phyloP scores from a whole-genome alignment of 2,888 invertebrate species.

The Copidosoma aretas region DNA sequence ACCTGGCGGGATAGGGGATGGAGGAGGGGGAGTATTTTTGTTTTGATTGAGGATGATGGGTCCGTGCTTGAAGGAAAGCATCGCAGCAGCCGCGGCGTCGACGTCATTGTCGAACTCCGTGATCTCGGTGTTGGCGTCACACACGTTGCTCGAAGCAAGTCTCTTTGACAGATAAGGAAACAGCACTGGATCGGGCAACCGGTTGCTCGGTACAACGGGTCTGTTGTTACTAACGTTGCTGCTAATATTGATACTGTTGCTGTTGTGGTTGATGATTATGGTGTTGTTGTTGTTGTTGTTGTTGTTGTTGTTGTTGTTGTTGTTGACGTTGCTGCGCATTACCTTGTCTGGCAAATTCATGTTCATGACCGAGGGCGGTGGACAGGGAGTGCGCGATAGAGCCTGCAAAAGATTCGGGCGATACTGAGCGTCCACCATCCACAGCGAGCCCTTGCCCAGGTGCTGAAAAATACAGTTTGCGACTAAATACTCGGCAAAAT shows the following conservation, averaged over 20 bases:
- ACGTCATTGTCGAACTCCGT: conserved; percentile 69
- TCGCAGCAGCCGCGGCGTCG: conserved; percentile 81
- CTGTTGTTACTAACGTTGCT: background rate
- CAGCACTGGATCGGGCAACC: conserved; percentile 76
- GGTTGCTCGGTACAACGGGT: conserved; percentile 36
- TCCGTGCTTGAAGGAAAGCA: conserved; percentile 87
- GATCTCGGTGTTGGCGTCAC: conserved; percentile 59
- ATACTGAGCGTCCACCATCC: conserved; percentile 94
- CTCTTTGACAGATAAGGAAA: conserved; percentile 84
- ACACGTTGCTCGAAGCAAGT: conserved; percentile 64
- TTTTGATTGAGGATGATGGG: conserved; percentile 69
- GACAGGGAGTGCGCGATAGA: conserved; percentile 85
- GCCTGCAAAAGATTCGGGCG: conserved; percentile 89
- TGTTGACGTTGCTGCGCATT: conserved; percentile 45
- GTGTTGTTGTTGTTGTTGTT: background rate
- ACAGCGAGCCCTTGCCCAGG: conserved; percentile 92
- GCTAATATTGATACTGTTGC: background rate
- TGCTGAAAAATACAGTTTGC: conserved; percentile 68
- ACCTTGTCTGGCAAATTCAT: conserved; percentile 57
- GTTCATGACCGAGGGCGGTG: conserved; percentile 64
- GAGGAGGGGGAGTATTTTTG: conserved; percentile 51
- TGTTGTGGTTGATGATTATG: background rate
- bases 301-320: background rate
- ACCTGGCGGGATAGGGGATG: too few relatives aligned
- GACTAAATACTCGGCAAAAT: background rate